Evolutionary conservation across 2,888 invertebrate species (phyloP).

Genomic region (Beris morrisii): DNA sequence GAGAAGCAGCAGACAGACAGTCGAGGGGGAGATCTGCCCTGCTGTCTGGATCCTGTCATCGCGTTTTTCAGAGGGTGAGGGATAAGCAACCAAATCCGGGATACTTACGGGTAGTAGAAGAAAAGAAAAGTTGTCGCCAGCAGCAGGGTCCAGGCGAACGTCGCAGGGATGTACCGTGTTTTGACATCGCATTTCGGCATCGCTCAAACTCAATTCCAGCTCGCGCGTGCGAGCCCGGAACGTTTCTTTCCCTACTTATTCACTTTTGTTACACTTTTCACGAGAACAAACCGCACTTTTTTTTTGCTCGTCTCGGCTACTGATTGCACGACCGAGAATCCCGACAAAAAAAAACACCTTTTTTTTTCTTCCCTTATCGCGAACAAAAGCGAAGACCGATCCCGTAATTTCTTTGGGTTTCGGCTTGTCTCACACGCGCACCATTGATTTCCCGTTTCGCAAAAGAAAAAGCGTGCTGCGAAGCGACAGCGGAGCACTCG

Average conservation of each 20-base stretch:
- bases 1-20: constrained; percentile 14
- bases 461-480: neutral
- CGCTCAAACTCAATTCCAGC: constrained; percentile 38
- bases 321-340: neutral
- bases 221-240: constrained; percentile 18
- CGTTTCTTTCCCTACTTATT: neutral
- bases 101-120: constrained; percentile 96
- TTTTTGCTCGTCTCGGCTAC: neutral
- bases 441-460: constrained; percentile 3
- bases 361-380: constrained; percentile 7
- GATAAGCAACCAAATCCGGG: no score
- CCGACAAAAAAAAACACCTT: constrained; percentile 1
- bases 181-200: constrained; percentile 97
- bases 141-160: constrained; percentile 96
- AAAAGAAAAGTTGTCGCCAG: constrained; percentile 91
- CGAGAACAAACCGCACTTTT: neutral
- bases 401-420: neutral
- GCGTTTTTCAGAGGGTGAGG: neutral
- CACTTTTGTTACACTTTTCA: neutral
- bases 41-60: neutral
- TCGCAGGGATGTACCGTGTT: constrained; percentile 96
- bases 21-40: neutral
- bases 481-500: neutral
- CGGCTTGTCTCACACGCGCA: constrained; percentile 10
- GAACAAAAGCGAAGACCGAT: neutral